phyloP scores from a whole-genome alignment of 2,888 invertebrate species.

The Dermolepida albohirtum region DNA sequence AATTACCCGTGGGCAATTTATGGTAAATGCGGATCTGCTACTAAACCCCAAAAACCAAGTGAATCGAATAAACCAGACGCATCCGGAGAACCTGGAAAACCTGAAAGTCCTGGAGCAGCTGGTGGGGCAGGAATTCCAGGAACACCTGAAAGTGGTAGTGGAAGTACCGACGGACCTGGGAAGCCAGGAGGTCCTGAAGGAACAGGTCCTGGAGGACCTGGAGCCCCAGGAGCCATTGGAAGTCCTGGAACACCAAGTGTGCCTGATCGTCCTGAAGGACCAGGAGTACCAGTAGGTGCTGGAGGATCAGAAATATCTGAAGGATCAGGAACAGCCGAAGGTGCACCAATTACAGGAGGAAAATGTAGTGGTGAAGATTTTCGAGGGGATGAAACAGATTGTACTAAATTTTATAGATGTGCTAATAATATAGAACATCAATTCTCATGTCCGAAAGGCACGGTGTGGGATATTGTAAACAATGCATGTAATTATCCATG shows the following conservation, averaged over 20 bases:
- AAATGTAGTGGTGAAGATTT: slow-evolving; percentile 71
- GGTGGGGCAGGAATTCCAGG: slow-evolving; percentile 53
- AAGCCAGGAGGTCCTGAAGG: slow-evolving; percentile 64
- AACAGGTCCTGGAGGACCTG: slow-evolving; percentile 34
- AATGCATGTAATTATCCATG: slow-evolving; percentile 80
- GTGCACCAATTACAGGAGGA: slow-evolving; percentile 12
- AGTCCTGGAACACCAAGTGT: slow-evolving; percentile 62
- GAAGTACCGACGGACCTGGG: slow-evolving; percentile 58
- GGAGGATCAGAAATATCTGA: slow-evolving; percentile 39
- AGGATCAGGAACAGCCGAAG: slow-evolving; percentile 45
- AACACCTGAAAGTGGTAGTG: slow-evolving; percentile 66
- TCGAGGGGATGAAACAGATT: slow-evolving; percentile 75
- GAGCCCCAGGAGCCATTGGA: slow-evolving; percentile 27
- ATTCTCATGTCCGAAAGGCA: slow-evolving; percentile 80
- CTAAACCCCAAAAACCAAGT: slow-evolving; percentile 43
- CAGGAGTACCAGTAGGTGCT: slow-evolving; percentile 35
- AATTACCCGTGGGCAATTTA: slow-evolving; percentile 73
- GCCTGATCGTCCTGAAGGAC: slow-evolving; percentile 66
- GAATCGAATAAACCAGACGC: slow-evolving; percentile 54
- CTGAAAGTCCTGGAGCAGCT: slow-evolving; percentile 58
- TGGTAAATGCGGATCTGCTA: slow-evolving; percentile 68
- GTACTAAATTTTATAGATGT: slow-evolving; percentile 82
- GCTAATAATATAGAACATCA: slow-evolving; percentile 73
- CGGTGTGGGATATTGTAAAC: slow-evolving; percentile 79
- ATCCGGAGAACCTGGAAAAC: slow-evolving; percentile 61